phyloP scores from a whole-genome alignment of 2,113 vertebrate genomes.

The Laticauda colubrina region DNA sequence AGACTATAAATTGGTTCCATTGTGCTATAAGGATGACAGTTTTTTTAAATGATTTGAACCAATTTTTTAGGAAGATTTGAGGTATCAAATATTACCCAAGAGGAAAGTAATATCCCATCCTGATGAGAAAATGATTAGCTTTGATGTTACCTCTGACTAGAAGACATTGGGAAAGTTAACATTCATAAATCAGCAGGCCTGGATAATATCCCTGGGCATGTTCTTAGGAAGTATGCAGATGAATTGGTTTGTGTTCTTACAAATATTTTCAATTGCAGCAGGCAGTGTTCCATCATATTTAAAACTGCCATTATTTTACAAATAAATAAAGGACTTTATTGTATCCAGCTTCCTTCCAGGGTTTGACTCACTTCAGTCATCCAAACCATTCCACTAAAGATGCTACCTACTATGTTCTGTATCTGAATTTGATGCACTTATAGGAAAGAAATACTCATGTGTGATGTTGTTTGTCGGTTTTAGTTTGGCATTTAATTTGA shows the following conservation, averaged over 20 bases:
- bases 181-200: background rate
- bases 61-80: background rate
- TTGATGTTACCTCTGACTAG: background rate
- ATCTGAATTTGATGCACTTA: background rate
- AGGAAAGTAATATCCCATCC: background rate
- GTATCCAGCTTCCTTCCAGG: background rate
- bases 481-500: too few relatives aligned
- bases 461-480: too few relatives aligned
- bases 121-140: background rate
- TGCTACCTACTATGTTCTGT: background rate
- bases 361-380: background rate
- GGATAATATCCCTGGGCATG: background rate
- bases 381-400: background rate
- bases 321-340: background rate
- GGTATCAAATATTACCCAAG: background rate
- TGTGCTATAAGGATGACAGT: too few relatives aligned
- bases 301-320: background rate
- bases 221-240: background rate
- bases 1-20: too few relatives aligned
- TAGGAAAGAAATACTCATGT: too few relatives aligned
- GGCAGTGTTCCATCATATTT: background rate
- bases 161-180: background rate
- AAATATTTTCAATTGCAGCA: background rate
- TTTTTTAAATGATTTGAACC: background rate
- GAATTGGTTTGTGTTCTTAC: background rate